These are phyloP conservation scores for Akabosia matsudoensis DNA, from an alignment of 1,140 invertebrate genomes.

Conservation along the genomic window DNA sequence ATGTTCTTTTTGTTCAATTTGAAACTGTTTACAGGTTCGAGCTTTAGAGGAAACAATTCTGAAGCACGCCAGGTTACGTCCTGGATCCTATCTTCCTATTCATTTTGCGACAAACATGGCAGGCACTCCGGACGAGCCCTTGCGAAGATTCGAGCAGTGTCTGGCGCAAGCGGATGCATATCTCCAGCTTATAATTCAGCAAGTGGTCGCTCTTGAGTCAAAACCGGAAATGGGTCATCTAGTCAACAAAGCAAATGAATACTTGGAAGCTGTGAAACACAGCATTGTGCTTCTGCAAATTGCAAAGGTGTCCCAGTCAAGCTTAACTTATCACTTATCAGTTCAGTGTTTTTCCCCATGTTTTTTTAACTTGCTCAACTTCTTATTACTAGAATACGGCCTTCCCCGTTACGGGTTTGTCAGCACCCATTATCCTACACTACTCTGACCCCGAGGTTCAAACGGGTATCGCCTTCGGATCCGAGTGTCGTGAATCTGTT, in stretches of 20 bases:
- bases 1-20: not conserved
- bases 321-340: constrained; percentile 20
- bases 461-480: constrained; percentile 40
- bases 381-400: constrained; percentile 70
- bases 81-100: constrained; percentile 40
- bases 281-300: constrained; percentile 96
- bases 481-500: constrained; percentile 37
- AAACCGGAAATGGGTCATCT: constrained; percentile 42
- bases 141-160: constrained; percentile 72
- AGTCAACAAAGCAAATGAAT: constrained; percentile 53
- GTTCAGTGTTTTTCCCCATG: not conserved
- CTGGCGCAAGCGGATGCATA: constrained; percentile 93
- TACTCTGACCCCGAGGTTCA: constrained; percentile 44
- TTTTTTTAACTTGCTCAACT: too few relatives aligned
- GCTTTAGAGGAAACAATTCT: constrained; percentile 91
- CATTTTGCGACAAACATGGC: constrained; percentile 31
- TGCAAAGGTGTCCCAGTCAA: constrained; percentile 88
- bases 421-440: constrained; percentile 39
- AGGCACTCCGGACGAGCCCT: constrained; percentile 32
- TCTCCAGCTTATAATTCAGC: constrained; percentile 91
- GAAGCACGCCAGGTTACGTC: constrained; percentile 61
- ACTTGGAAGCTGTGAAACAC: constrained; percentile 93
- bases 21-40: constrained; percentile 58
- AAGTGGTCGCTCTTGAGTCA: constrained; percentile 64
- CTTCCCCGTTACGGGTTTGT: constrained; percentile 76